Percentiles rank a stretch among this genome's conserved stretches.
These are phyloP conservation scores for Oxycera nigricornis DNA, from an alignment of 2,888 invertebrate genomes.

Conservation along the genomic window DNA sequence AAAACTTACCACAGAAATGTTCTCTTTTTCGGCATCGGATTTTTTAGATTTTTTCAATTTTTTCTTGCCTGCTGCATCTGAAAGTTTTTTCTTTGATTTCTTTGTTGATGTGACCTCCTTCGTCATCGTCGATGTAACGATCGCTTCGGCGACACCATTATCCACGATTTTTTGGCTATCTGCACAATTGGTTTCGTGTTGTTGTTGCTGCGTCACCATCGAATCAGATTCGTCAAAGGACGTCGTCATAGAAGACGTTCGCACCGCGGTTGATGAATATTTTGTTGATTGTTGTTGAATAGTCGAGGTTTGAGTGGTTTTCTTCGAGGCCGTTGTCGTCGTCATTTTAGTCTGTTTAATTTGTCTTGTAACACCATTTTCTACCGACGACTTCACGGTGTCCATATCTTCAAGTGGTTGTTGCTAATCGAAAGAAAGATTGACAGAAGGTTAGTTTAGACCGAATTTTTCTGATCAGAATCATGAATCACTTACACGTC, in stretches of 20 bases:
- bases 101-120: neutral
- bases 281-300: slow-evolving; percentile 8
- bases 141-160: neutral
- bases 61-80: slow-evolving; percentile 59
- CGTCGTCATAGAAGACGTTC: slow-evolving; percentile 1
- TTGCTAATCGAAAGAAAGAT: neutral
- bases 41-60: slow-evolving; percentile 71
- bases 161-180: neutral
- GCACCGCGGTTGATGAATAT: neutral
- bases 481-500: neutral
- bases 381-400: neutral
- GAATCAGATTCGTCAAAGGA: neutral
- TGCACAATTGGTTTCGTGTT: neutral
- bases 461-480: neutral
- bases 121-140: neutral
- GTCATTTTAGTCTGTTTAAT: neutral
- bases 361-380: neutral
- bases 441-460: too few species aligned
- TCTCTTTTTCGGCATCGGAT: slow-evolving; percentile 69
- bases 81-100: slow-evolving; percentile 30
- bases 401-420: neutral
- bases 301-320: neutral
- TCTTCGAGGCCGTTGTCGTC: neutral
- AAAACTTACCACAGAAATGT: slow-evolving; percentile 74
- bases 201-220: neutral